Evolutionary conservation across 2,797 vertebrate genomes (phyloP).

Genomic region (Bradypodion ventrale): DNA sequence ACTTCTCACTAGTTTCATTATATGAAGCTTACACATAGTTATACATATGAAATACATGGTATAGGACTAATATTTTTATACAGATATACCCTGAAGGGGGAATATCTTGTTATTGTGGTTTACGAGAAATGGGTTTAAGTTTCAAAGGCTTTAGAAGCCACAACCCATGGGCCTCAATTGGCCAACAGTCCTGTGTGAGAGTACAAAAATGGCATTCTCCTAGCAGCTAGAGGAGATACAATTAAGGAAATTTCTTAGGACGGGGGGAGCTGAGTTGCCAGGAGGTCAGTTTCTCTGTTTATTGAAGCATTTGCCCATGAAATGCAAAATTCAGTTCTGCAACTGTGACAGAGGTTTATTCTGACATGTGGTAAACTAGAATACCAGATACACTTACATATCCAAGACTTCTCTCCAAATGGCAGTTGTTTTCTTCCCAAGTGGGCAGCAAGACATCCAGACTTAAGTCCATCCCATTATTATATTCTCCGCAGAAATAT

Average conservation of each 20-base stretch:
- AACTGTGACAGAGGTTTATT: conserved; percentile 11
- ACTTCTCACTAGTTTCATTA: too few species aligned
- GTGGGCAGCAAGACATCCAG: conserved; percentile 5
- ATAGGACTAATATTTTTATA: too few species aligned
- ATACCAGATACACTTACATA: background rate
- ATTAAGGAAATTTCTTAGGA: background rate
- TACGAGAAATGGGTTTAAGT: background rate
- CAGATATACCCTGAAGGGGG: too few species aligned
- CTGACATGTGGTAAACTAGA: background rate
- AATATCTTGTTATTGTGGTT: background rate
- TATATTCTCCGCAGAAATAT: conserved; percentile 38
- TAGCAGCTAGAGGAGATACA: background rate
- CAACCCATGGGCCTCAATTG: background rate
- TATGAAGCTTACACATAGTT: too few species aligned
- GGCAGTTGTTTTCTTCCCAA: background rate
- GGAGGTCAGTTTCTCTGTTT: background rate
- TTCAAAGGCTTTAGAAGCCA: background rate
- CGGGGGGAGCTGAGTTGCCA: background rate
- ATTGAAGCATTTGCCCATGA: background rate
- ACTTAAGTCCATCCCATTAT: conserved; percentile 43
- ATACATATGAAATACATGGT: too few species aligned
- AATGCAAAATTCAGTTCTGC: background rate
- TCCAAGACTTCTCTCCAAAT: background rate
- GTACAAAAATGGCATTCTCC: background rate
- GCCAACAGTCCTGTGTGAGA: background rate